Conservation (phyloP, 1,140 invertebrate genomes). For the Ceratitis capitata region DNA sequence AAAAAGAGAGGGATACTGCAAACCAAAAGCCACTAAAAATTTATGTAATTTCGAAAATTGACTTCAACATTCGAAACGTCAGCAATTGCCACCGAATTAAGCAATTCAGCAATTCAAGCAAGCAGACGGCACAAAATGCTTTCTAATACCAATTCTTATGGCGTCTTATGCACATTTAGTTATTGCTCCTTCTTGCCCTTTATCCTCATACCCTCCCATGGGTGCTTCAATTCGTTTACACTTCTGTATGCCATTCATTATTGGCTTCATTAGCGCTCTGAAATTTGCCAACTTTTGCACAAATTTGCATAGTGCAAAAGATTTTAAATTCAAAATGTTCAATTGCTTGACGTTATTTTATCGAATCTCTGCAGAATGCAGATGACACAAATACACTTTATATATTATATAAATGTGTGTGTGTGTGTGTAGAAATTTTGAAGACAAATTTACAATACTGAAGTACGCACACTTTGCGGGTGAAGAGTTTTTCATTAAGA, state of each 20-base stretch:
- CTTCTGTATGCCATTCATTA: slow-evolving; percentile 26
- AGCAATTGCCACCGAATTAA: background rate
- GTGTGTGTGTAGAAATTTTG: background rate
- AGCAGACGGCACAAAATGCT: background rate
- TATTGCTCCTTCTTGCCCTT: background rate
- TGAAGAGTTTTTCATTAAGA: slow-evolving; percentile 23
- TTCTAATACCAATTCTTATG: background rate
- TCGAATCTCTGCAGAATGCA: background rate
- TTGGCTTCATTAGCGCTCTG: slow-evolving; percentile 35
- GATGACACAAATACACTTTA: background rate
- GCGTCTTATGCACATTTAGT: background rate
- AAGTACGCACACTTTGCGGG: background rate
- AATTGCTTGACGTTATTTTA: background rate
- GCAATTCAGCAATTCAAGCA: background rate
- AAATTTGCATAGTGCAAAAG: slow-evolving; percentile 22
- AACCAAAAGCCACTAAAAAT: background rate
- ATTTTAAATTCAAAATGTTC: slow-evolving; percentile 29
- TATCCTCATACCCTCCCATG: background rate
- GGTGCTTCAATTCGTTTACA: slow-evolving; percentile 2
- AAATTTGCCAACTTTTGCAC: slow-evolving; percentile 9
- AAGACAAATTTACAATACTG: background rate
- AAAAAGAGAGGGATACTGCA: too few species aligned
- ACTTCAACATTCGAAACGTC: background rate
- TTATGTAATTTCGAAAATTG: background rate
- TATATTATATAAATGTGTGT: background rate